Percentiles rank a stretch among this genome's conserved stretches.
phyloP scores from a whole-genome alignment of 2,113 vertebrate species.

The Corythaeola cristata region DNA sequence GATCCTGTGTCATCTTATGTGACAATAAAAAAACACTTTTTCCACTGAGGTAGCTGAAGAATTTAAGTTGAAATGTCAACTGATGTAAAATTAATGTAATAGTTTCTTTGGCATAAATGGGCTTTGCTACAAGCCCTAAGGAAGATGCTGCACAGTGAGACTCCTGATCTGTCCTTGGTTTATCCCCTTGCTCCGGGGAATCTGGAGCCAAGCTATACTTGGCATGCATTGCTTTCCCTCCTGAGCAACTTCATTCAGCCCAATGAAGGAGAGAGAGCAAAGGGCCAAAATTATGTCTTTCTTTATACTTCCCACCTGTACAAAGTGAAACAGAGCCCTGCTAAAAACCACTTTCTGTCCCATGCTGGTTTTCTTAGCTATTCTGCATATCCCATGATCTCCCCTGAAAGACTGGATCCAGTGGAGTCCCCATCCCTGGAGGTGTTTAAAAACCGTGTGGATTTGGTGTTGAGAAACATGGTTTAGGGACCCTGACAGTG shows the following conservation, averaged over 20 bases:
- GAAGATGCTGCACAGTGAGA: not conserved
- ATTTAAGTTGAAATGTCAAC: not conserved
- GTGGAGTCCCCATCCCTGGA: too few relatives aligned
- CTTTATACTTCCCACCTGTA: not conserved
- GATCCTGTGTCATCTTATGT: conserved; percentile 9
- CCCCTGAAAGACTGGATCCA: not conserved
- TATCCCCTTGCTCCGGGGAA: not conserved
- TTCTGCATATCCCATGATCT: not conserved
- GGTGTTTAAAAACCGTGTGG: too few relatives aligned
- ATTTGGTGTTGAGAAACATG: too few relatives aligned
- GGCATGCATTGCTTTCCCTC: not conserved
- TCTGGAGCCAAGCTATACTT: not conserved
- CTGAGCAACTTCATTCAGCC: not conserved
- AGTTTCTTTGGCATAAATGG: not conserved
- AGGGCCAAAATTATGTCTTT: not conserved
- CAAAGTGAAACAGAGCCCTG: not conserved
- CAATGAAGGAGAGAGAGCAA: not conserved
- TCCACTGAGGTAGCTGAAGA: not conserved
- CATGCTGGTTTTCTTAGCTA: not conserved
- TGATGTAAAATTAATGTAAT: not conserved
- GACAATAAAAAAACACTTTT: conserved; percentile 3
- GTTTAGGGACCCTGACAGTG: too few relatives aligned
- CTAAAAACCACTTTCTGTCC: not conserved
- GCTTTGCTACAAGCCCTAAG: not conserved
- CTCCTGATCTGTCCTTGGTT: not conserved